Conservation (phyloP, 1,140 invertebrate species). For the Heliconius himera region DNA sequence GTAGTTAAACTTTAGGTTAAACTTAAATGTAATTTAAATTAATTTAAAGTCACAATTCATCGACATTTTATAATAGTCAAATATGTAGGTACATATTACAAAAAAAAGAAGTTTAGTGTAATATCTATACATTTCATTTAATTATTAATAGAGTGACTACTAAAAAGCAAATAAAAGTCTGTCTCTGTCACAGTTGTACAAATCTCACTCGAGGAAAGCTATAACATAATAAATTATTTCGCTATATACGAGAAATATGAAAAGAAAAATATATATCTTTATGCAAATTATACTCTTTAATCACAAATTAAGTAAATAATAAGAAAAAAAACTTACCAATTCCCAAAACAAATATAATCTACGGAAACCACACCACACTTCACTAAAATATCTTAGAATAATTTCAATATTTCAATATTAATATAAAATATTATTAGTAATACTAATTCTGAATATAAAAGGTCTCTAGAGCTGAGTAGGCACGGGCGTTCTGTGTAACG, state of each 20-base stretch:
- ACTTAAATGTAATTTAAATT: not conserved
- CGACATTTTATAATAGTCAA: no score
- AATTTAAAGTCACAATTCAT: no score
- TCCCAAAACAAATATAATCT: not conserved
- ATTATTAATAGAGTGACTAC: no score
- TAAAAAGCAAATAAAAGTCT: not conserved
- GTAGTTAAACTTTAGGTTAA: not conserved
- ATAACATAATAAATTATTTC: not conserved
- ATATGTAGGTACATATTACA: no score
- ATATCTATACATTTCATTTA: no score
- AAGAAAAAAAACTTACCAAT: constrained; percentile 17
- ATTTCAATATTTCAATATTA: not conserved
- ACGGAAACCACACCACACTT: constrained; percentile 16
- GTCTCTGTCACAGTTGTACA: not conserved
- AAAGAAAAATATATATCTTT: not conserved
- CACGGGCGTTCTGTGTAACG: constrained; percentile 47
- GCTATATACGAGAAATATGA: not conserved
- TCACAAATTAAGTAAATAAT: not conserved
- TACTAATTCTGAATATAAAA: not conserved
- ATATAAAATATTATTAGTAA: not conserved
- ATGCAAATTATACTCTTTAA: not conserved
- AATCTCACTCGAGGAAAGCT: not conserved
- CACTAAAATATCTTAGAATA: constrained; percentile 19
- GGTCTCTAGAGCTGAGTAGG: not conserved
- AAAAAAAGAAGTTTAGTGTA: no score